Percentiles rank a stretch among this genome's conserved stretches.
phyloP scores from a whole-genome alignment of 2,797 vertebrate genomes.

The Octomys mimax region DNA sequence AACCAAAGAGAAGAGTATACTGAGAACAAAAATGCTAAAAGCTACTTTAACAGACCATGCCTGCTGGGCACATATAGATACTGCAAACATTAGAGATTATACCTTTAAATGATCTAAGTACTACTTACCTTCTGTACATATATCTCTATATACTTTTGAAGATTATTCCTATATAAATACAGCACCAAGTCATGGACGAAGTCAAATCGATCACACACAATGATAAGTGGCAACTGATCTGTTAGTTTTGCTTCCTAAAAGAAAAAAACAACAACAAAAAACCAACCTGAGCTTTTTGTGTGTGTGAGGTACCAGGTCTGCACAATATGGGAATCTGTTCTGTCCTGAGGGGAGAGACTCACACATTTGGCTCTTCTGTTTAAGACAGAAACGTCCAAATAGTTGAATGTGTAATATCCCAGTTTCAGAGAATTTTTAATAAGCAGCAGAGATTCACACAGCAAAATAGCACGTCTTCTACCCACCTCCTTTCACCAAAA shows the following conservation, averaged over 20 bases:
- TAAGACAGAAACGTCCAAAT: slow-evolving; percentile 54
- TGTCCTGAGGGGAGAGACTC: slow-evolving; percentile 1
- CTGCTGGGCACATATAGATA: neutral
- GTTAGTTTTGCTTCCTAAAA: slow-evolving; percentile 99
- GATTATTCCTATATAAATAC: slow-evolving; percentile 99
- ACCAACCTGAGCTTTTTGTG: slow-evolving; percentile 10
- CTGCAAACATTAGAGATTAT: neutral
- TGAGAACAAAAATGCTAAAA: neutral
- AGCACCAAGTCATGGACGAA: slow-evolving; percentile 99
- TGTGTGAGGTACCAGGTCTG: neutral
- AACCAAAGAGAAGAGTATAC: slow-evolving; percentile 36
- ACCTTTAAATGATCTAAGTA: slow-evolving; percentile 43
- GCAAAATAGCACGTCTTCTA: slow-evolving; percentile 66
- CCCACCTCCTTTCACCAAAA: slow-evolving; percentile 60
- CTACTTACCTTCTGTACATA: slow-evolving; percentile 97
- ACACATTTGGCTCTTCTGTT: slow-evolving; percentile 37
- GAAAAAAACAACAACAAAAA: neutral
- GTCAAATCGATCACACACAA: slow-evolving; percentile 99
- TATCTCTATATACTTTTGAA: slow-evolving; percentile 99
- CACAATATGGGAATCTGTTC: slow-evolving; percentile 58
- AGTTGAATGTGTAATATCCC: neutral
- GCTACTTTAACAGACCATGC: neutral
- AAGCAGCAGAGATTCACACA: slow-evolving; percentile 74
- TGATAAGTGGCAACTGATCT: slow-evolving; percentile 98
- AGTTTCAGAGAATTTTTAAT: slow-evolving; percentile 56